phyloP scores from a whole-genome alignment of 2,888 invertebrate genomes.

The Xylota segnis region DNA sequence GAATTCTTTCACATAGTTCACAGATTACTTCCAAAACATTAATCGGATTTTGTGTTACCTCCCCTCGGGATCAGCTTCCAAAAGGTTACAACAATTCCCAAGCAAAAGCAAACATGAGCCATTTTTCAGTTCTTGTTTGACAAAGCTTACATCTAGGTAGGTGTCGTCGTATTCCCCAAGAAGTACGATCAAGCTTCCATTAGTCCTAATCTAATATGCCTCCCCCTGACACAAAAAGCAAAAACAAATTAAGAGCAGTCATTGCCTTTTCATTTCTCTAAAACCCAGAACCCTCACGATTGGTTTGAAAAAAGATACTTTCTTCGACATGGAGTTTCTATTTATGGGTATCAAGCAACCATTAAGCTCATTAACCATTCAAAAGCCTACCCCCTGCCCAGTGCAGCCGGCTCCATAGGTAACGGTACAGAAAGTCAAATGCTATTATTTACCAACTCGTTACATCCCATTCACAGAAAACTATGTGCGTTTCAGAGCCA shows the following conservation, averaged over 20 bases:
- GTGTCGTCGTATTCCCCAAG: too few species aligned
- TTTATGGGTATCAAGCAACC: conserved; percentile 30
- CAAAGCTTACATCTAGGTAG: too few species aligned
- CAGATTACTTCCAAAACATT: too few species aligned
- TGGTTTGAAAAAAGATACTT: conserved; percentile 17
- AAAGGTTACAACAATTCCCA: too few species aligned
- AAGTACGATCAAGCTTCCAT: neutral
- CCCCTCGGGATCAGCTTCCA: too few species aligned
- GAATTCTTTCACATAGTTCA: too few species aligned
- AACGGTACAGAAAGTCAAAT: conserved; percentile 3
- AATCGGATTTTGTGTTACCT: too few species aligned
- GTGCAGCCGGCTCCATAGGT: conserved; percentile 9
- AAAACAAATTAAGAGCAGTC: conserved; percentile 4
- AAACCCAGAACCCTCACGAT: conserved; percentile 7
- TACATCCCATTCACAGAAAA: conserved; percentile 53
- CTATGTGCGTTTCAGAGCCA: conserved; percentile 28
- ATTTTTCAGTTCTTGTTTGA: too few species aligned
- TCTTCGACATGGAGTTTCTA: neutral
- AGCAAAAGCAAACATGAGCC: too few species aligned
- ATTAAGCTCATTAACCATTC: conserved; percentile 54
- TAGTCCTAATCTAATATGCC: neutral
- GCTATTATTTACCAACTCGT: conserved; percentile 32
- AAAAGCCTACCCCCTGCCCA: conserved; percentile 8
- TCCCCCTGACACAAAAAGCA: neutral
- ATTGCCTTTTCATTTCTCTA: neutral